Evolutionary conservation across 2,888 invertebrate genomes (phyloP).

Genomic region (Meganola albula): DNA sequence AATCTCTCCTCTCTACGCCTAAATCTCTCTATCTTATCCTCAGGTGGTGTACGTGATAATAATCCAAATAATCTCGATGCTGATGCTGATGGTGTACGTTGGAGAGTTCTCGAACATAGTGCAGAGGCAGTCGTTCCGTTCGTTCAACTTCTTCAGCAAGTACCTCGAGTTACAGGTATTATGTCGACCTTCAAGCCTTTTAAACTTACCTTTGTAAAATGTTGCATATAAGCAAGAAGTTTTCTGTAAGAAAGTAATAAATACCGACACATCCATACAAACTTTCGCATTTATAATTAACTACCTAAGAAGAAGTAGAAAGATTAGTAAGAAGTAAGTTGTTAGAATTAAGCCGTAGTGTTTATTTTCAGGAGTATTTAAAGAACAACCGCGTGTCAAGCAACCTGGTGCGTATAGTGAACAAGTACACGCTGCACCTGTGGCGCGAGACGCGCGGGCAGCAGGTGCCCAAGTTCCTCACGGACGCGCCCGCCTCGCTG

Average conservation of each 20-base stretch:
- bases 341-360: too few relatives aligned
- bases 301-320: too few relatives aligned
- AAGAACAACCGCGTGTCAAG: constrained; percentile 57
- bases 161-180: constrained; percentile 54
- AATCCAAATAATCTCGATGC: constrained; percentile 49
- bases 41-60: constrained; percentile 55
- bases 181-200: too few relatives aligned
- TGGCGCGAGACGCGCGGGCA: constrained; percentile 56
- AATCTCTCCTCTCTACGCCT: too few relatives aligned
- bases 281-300: too few relatives aligned
- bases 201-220: too few relatives aligned
- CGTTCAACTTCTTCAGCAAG: constrained; percentile 53
- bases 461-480: constrained; percentile 51
- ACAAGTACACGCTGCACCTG: constrained; percentile 49
- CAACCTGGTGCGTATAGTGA: constrained; percentile 47
- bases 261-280: too few relatives aligned
- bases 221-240: too few relatives aligned
- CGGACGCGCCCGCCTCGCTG: constrained; percentile 45
- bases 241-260: too few relatives aligned
- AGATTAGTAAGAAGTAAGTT: too few relatives aligned
- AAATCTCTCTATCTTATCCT: too few relatives aligned
- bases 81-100: constrained; percentile 59
- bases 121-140: constrained; percentile 55
- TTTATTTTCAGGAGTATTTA: constrained; percentile 46
- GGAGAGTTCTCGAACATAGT: constrained; percentile 65